Percentiles rank a stretch among this genome's conserved stretches.
Evolutionary conservation across 2,888 invertebrate species (phyloP).

Genomic region (Phasia obesa): DNA sequence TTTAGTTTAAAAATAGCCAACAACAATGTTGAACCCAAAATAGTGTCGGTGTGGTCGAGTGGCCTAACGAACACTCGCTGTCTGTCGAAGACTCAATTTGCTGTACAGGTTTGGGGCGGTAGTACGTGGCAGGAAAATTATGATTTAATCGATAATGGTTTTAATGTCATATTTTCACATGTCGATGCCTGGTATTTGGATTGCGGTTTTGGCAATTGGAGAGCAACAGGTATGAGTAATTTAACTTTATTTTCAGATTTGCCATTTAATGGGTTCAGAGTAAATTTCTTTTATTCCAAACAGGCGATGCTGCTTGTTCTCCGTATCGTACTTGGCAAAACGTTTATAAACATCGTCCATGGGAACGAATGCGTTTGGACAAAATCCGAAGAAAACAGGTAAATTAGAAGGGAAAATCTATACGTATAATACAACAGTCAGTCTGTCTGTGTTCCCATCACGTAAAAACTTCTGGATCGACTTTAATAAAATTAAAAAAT

Average conservation of each 20-base stretch:
- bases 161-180: slow-evolving; percentile 90
- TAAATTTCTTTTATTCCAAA: neutral
- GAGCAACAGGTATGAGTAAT: slow-evolving; percentile 84
- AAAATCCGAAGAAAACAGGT: slow-evolving; percentile 80
- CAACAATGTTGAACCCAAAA: slow-evolving; percentile 79
- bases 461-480: too few relatives aligned
- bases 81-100: slow-evolving; percentile 85
- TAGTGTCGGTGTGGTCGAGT: slow-evolving; percentile 89
- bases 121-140: slow-evolving; percentile 91
- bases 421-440: too few relatives aligned
- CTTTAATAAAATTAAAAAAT: too few relatives aligned
- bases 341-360: slow-evolving; percentile 92
- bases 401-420: neutral
- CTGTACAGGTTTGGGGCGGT: slow-evolving; percentile 91
- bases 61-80: slow-evolving; percentile 89
- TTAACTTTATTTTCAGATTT: neutral
- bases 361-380: slow-evolving; percentile 84
- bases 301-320: slow-evolving; percentile 92
- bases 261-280: neutral
- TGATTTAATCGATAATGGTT: slow-evolving; percentile 90
- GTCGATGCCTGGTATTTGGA: slow-evolving; percentile 95
- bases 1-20: slow-evolving; percentile 81
- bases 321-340: slow-evolving; percentile 95
- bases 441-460: too few relatives aligned
- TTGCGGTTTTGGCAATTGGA: slow-evolving; percentile 93